Evolutionary conservation across 2,797 vertebrate species (phyloP).

Genomic region (Gymnothorax javanicus): DNA sequence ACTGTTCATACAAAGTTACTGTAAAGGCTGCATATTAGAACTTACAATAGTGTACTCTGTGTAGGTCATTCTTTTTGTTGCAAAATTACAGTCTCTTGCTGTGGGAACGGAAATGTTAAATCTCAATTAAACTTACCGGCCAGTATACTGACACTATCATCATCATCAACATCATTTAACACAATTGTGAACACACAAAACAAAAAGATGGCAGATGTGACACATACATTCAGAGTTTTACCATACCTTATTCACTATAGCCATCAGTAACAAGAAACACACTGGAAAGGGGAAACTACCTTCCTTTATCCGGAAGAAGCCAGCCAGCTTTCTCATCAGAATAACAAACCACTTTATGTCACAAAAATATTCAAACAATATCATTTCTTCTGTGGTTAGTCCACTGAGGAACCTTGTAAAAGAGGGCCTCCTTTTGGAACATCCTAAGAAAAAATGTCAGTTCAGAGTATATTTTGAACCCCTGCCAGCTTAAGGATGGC

Average conservation of each 20-base stretch:
- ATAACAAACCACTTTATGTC: conserved; percentile 21
- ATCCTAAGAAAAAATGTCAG: conserved; percentile 10
- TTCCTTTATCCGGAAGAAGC: conserved; percentile 42
- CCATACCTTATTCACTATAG: conserved; percentile 33
- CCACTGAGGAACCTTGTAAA: not conserved
- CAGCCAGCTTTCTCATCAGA: not conserved
- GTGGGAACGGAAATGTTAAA: not conserved
- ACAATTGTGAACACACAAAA: conserved; percentile 51
- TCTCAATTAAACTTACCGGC: not conserved
- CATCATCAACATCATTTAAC: conserved; percentile 45
- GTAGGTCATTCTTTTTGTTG: conserved; percentile 27
- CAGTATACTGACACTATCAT: conserved; percentile 38
- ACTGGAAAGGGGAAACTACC: conserved; percentile 55
- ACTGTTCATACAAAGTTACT: conserved; percentile 24
- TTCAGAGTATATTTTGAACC: conserved; percentile 24
- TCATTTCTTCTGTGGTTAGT: conserved; percentile 3
- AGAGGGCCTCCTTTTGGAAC: not conserved
- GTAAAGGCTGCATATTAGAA: conserved; percentile 37
- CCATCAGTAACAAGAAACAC: conserved; percentile 33
- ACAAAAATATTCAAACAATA: conserved; percentile 15
- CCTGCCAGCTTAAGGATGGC: conserved; percentile 24
- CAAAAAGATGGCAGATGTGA: conserved; percentile 42
- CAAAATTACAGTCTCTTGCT: conserved; percentile 35
- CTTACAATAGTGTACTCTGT: conserved; percentile 24
- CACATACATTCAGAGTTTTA: conserved; percentile 33